These are phyloP conservation scores for Caerostris extrusa DNA, from an alignment of 1,140 invertebrate genomes.

Conservation along the genomic window DNA sequence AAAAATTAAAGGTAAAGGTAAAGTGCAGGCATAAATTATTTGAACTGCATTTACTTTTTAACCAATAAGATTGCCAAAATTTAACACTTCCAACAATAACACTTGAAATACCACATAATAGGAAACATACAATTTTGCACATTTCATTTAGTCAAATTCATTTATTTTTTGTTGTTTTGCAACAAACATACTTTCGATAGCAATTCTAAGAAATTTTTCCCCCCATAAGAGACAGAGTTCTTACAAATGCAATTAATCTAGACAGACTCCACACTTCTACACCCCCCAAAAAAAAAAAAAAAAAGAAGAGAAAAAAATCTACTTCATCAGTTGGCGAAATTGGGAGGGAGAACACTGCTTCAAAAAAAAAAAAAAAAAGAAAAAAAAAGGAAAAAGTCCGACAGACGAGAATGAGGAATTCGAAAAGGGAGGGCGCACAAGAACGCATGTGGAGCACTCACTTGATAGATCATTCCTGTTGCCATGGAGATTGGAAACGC, in stretches of 20 bases:
- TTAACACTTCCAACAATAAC: too few species aligned
- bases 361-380: not conserved
- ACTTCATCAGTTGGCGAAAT: conserved; percentile 1
- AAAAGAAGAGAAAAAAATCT: not conserved
- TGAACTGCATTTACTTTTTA: too few species aligned
- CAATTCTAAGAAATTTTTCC: too few species aligned
- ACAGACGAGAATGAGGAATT: conserved; percentile 45
- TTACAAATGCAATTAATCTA: conserved; percentile 29
- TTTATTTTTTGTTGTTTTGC: too few species aligned
- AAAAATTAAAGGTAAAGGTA: too few species aligned
- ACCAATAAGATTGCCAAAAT: too few species aligned
- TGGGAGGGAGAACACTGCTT: not conserved
- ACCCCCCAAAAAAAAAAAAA: not conserved
- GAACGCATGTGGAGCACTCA: conserved; percentile 56
- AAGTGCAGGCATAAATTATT: too few species aligned
- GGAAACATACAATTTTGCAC: too few species aligned
- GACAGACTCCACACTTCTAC: not conserved
- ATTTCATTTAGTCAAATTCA: too few species aligned
- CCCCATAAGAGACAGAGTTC: not conserved
- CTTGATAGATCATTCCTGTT: conserved; percentile 65
- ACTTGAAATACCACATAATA: too few species aligned
- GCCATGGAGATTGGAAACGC: conserved; percentile 47
- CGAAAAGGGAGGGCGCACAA: conserved; percentile 62
- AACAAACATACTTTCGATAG: too few species aligned
- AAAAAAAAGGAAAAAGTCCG: not conserved